phyloP scores from a whole-genome alignment of 1,140 invertebrate species.

The Eriosoma lanigerum region DNA sequence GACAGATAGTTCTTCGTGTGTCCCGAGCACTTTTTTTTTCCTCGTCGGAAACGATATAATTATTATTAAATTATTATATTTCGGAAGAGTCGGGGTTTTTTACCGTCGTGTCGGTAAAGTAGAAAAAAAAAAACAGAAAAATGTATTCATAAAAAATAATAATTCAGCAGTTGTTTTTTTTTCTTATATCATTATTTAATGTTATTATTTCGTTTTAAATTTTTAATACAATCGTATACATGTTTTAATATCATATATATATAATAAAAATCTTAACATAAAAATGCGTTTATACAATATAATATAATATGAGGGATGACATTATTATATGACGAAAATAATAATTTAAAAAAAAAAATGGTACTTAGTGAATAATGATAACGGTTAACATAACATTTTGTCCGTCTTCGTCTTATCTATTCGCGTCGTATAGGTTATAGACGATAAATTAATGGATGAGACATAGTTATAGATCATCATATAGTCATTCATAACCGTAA shows the following conservation, averaged over 20 bases:
- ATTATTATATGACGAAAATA: too few relatives aligned
- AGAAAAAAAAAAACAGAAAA: background rate
- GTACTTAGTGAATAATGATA: too few relatives aligned
- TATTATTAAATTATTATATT: conserved; percentile 43
- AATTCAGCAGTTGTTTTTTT: background rate
- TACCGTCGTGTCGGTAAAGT: background rate
- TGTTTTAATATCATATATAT: background rate
- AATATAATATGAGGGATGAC: background rate
- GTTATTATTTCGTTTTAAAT: conserved; percentile 19
- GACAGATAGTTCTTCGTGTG: too few relatives aligned
- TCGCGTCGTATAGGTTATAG: too few relatives aligned
- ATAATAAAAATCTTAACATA: conserved; percentile 22
- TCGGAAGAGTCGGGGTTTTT: background rate
- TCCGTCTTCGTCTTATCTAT: too few relatives aligned
- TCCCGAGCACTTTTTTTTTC: background rate
- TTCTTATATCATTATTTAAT: conserved; percentile 1
- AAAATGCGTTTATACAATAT: conserved; percentile 1
- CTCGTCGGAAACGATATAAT: conserved; percentile 41
- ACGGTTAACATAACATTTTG: too few relatives aligned
- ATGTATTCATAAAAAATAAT: conserved; percentile 2
- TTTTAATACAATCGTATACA: conserved; percentile 46
- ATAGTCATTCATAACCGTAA: too few relatives aligned
- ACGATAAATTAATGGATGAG: too few relatives aligned
- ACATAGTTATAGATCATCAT: too few relatives aligned
- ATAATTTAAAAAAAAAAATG: too few relatives aligned